These are phyloP conservation scores for Nerophis lumbriciformis DNA, from an alignment of 2,113 vertebrate species.

Conservation along the genomic window DNA sequence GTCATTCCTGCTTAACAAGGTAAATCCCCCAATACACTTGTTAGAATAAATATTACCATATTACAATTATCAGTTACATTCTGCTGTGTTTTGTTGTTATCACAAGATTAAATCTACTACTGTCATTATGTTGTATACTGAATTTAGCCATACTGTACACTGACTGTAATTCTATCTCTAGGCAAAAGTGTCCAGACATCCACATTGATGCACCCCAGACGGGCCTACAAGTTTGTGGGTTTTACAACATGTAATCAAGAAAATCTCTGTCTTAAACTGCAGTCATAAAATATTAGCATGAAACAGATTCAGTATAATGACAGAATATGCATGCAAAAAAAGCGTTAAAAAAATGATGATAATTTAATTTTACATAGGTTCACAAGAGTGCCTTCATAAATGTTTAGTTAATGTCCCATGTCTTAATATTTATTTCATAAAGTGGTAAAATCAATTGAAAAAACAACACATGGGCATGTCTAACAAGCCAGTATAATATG, in stretches of 20 bases:
- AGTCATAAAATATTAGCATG: not conserved
- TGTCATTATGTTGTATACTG: not conserved
- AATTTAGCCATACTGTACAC: not conserved
- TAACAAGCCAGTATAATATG: not conserved
- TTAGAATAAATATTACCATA: not conserved
- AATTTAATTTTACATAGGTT: too few species aligned
- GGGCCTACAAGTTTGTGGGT: not conserved
- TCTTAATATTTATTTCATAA: too few species aligned
- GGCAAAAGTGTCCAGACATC: not conserved
- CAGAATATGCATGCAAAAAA: not conserved
- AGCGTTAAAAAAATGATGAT: not conserved
- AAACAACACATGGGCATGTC: not conserved
- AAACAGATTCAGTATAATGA: not conserved
- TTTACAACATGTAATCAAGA: too few species aligned
- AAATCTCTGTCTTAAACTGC: not conserved
- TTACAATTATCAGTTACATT: not conserved
- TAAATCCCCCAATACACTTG: not conserved
- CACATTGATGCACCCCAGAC: not conserved
- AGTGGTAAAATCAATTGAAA: too few species aligned
- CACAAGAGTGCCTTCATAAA: too few species aligned
- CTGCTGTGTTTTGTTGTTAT: not conserved
- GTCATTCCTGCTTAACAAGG: not conserved
- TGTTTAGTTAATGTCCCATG: too few species aligned
- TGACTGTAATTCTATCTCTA: not conserved
- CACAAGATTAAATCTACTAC: not conserved